Evolutionary conservation across 2,888 invertebrate species (phyloP), one percentile per base, ranked within the genome.

Genomic region (Brachypalpus laphriformis): DNA sequence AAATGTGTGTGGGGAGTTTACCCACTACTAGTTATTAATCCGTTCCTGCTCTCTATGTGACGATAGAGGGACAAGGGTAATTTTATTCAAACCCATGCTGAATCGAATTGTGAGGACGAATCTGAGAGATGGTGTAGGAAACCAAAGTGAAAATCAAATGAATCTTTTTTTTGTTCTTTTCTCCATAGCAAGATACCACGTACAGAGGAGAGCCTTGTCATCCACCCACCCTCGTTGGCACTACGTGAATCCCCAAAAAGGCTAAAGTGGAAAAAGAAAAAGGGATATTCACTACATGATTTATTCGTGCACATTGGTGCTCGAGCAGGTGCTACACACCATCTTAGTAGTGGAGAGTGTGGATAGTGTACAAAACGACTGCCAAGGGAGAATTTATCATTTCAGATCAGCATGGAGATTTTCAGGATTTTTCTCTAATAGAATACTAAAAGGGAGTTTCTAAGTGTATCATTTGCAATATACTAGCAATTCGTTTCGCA

Each of bases 351-450:
- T 49, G 18, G 11, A 37, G 74, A 2, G 57, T 20, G 45, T 45
- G 49, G 63, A 76, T 76, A 74, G 74, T 61, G 80, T 49, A 70
- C 68, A 74, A 78, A 78, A 83, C 74, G 83, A 78, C 68, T 78
- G 78, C 78, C 83, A 83, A 18, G 83, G 83, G 78, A 83, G 68
- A 74, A 83, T 83, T 83, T 83, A 83, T 78, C 83, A 83, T 83
- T 83, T 83, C 49, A 83, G 78, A 83, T 83, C 83, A 78, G 83
- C 72, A 78, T 70, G 78, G 83, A 83, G 83, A 83, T 83, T 78
- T 77, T 18, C 74, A 70, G 82, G 78, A 80, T 80, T 83, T 68
- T 49, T 66, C 18, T 51, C 49, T 74, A 80, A 80, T 83, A 75
- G 83, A 83, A 83, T 83, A 70, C 83, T 70, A 74, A 83, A 68